phyloP scores from a whole-genome alignment of 2,888 invertebrate genomes.

The Epiblema foenella region DNA sequence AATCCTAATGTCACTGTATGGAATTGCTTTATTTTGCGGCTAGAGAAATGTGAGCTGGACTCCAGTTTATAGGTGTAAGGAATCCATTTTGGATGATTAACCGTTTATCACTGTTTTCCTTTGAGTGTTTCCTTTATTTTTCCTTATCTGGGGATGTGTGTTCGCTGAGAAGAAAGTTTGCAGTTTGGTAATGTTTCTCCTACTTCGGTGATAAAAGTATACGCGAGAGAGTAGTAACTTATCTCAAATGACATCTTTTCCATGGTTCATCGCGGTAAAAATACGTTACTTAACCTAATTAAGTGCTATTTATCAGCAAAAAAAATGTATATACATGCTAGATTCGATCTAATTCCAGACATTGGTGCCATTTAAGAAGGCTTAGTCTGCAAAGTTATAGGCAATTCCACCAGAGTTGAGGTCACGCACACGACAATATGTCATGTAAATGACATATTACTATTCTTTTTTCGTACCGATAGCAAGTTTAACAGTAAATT shows the following conservation, averaged over 20 bases:
- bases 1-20: slow-evolving; percentile 59
- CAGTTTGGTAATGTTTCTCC: slow-evolving; percentile 42
- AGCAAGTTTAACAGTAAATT: too few species aligned
- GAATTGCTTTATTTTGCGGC: slow-evolving; percentile 59
- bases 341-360: not conserved
- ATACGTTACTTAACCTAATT: not conserved
- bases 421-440: too few species aligned
- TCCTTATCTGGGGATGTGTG: slow-evolving; percentile 49
- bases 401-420: too few species aligned
- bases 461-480: too few species aligned
- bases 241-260: slow-evolving; percentile 16
- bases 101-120: slow-evolving; percentile 62
- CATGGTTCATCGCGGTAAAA: not conserved
- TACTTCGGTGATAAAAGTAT: slow-evolving; percentile 38
- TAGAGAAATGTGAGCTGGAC: slow-evolving; percentile 61
- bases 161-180: slow-evolving; percentile 47
- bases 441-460: too few species aligned
- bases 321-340: too few species aligned
- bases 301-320: not conserved
- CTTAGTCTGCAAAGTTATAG: not conserved
- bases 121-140: slow-evolving; percentile 48
- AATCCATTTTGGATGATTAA: slow-evolving; percentile 68
- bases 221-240: slow-evolving; percentile 31
- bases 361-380: not conserved
- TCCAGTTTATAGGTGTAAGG: slow-evolving; percentile 64